Evolutionary conservation across 2,888 invertebrate genomes (phyloP).

Genomic region (Archips xylosteana): DNA sequence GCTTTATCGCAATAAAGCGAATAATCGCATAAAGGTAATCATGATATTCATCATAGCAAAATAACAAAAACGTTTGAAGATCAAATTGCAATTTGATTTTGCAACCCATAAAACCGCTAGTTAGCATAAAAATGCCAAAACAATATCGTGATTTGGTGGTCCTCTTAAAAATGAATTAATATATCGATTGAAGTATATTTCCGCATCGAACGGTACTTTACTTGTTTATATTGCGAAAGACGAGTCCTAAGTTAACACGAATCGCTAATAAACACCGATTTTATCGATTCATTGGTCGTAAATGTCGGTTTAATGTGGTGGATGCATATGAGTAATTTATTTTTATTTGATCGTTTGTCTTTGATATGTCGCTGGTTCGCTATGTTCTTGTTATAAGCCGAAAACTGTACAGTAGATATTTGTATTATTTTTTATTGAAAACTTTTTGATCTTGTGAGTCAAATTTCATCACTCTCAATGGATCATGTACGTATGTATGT

Average conservation of each 20-base stretch:
- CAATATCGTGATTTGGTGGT: constrained; percentile 1
- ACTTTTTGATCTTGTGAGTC: no score
- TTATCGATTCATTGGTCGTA: constrained; percentile 54
- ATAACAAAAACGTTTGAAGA: neutral
- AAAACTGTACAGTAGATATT: neutral
- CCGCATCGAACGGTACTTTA: constrained; percentile 22
- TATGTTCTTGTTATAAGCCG: constrained; percentile 1
- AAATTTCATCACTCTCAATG: no score
- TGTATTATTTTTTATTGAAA: no score
- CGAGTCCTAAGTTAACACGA: constrained; percentile 31
- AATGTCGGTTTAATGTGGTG: constrained; percentile 50
- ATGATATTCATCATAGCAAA: no score
- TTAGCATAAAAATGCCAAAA: constrained; percentile 10
- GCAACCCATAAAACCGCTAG: neutral
- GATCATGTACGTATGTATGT: no score
- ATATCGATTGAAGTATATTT: constrained; percentile 16
- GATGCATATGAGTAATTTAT: constrained; percentile 44
- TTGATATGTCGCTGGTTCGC: constrained; percentile 12
- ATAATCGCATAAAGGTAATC: no score
- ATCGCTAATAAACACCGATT: constrained; percentile 54
- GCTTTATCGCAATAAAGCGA: no score
- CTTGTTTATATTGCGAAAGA: constrained; percentile 17
- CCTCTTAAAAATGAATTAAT: constrained; percentile 19
- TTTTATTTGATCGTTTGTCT: constrained; percentile 45
- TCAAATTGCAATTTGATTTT: constrained; percentile 7